A percentile compares a stretch with the other conserved stretches of the same genome.
Conservation (phyloP, 2,113 vertebrate genomes). For the Pica pica region DNA sequence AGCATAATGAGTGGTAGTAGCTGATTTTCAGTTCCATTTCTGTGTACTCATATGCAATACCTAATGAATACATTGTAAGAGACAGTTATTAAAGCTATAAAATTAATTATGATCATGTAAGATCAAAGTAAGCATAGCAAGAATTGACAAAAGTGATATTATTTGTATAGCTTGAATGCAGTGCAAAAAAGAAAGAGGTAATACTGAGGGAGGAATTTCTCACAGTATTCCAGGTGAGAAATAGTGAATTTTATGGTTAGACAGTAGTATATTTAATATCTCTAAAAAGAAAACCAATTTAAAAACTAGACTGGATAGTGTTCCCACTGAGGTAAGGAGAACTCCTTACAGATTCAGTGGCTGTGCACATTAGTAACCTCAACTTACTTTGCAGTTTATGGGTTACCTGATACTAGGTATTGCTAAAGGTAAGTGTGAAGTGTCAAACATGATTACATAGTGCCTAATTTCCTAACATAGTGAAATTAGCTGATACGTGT, state of each 20-base stretch:
- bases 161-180: background rate
- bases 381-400: background rate
- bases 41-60: constrained; percentile 28
- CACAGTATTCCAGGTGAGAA: background rate
- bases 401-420: background rate
- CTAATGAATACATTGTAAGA: constrained; percentile 2
- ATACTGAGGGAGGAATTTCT: background rate
- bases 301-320: background rate
- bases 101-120: background rate
- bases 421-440: background rate
- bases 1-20: background rate
- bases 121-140: background rate
- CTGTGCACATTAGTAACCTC: background rate
- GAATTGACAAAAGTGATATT: background rate
- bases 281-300: background rate
- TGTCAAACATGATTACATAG: background rate
- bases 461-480: background rate
- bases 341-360: background rate
- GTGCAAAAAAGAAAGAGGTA: background rate
- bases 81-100: background rate
- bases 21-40: constrained; percentile 15
- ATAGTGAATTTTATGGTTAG: background rate
- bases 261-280: background rate
- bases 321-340: background rate
- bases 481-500: background rate